Conservation (phyloP, 2,797 vertebrate species). For the Takifugu ocellatus region DNA sequence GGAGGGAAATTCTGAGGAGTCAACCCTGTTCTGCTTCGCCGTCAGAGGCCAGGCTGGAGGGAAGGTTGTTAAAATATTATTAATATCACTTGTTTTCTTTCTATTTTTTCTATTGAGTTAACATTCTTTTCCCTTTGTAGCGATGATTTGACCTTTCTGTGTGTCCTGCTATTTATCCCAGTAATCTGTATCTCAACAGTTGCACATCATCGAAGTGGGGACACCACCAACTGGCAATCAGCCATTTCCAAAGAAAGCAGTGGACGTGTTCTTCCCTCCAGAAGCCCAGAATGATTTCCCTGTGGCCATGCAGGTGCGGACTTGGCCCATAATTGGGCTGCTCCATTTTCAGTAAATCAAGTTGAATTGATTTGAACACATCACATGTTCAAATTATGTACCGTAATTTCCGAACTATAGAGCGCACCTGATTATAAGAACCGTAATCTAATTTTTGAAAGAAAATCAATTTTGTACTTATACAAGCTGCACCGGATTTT, state of each 20-base stretch:
- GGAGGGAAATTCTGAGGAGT: constrained; percentile 96
- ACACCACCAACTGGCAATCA: constrained; percentile 95
- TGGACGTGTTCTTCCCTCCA: constrained; percentile 98
- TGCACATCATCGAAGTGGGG: constrained; percentile 99
- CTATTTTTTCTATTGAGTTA: background rate
- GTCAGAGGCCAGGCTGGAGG: constrained; percentile 97
- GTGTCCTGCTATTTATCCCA: background rate
- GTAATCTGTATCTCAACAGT: constrained; percentile 58
- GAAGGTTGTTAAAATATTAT: constrained; percentile 76
- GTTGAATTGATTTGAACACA: background rate
- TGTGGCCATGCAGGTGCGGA: constrained; percentile 94
- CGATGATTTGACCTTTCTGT: background rate
- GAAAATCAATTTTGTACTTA: no score
- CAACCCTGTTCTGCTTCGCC: constrained; percentile 97
- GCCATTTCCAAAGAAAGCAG: constrained; percentile 97
- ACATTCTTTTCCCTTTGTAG: background rate
- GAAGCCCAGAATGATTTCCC: constrained; percentile 99
- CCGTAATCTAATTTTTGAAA: no score
- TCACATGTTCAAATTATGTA: background rate
- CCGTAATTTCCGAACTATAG: no score
- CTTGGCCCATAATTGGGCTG: background rate
- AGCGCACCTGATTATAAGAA: no score
- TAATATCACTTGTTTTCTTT: background rate
- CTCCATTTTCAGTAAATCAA: background rate
- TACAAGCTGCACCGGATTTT: no score